phyloP scores from a whole-genome alignment of 2,888 invertebrate genomes.

The Protodeltote pygarga region DNA sequence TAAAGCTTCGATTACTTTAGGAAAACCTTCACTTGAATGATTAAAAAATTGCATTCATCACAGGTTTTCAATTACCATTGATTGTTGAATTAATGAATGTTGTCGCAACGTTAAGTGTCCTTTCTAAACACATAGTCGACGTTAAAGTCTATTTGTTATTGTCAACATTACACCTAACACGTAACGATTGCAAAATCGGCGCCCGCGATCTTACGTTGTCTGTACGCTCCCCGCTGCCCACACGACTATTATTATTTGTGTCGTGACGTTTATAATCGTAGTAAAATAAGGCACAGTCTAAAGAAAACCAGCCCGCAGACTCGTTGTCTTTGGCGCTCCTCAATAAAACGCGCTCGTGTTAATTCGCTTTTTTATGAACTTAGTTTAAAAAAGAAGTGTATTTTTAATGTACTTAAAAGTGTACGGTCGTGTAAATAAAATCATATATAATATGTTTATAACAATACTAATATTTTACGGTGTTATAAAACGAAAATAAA shows the following conservation, averaged over 20 bases:
- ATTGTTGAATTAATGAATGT: conserved; percentile 2
- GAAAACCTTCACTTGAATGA: too few species aligned
- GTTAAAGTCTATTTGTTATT: conserved; percentile 40
- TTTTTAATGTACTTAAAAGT: too few species aligned
- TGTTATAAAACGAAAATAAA: conserved; percentile 13
- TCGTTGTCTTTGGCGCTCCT: conserved; percentile 25
- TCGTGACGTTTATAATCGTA: conserved; percentile 49
- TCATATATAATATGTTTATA: not conserved
- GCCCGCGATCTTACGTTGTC: conserved; percentile 26
- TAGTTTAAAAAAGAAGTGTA: too few species aligned
- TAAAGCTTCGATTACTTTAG: too few species aligned
- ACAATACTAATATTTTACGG: conserved; percentile 1
- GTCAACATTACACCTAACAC: conserved; percentile 40
- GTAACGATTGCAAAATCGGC: conserved; percentile 45
- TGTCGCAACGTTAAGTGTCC: conserved; percentile 1
- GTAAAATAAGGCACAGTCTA: conserved; percentile 48
- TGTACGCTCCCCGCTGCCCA: conserved; percentile 24
- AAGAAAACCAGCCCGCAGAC: conserved; percentile 35
- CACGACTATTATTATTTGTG: conserved; percentile 47
- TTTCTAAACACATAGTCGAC: conserved; percentile 1
- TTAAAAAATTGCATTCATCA: too few species aligned
- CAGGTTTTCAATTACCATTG: not conserved
- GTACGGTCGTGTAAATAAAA: too few species aligned
- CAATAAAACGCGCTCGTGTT: conserved; percentile 1
- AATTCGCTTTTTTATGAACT: not conserved